Base-by-base conservation (phyloP, 2,888 invertebrate genomes). In the Drosophila stalkeri region DNA sequence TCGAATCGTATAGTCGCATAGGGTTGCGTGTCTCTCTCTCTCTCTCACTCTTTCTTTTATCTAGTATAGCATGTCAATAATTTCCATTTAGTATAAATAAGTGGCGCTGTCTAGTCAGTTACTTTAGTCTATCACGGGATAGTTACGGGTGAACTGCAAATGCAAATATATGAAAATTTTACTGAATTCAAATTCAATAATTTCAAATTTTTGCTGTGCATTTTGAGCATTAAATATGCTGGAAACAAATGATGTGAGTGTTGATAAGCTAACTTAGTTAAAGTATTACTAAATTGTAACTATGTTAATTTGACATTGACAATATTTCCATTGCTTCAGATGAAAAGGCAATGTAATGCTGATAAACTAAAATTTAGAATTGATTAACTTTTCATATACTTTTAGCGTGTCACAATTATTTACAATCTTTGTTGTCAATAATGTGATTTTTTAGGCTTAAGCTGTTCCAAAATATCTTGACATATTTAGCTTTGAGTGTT, bases 191-290 rank as follows among this genome's bases (percentile, higher is more conserved):
- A 27, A 27, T 27, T 27, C 27, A 27, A 27, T 27, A 27, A 63
- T 52, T 47, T 39, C 27, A 27, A 51, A 51, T 51, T 63, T 11
- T 35, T 61, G 44, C 16, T 52, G 23, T 2, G 27, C 43, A 3
- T 46, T 27, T 27, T 9, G 1, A 33, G 43, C n/a, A 27, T n/a
- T 12, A 4, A 59, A 64, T 63, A 85, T 85, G 84, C 27, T 89
- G 54, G 87, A 89, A 68, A 81, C 84, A 9, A 79, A 72, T 27
- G 86, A 84, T 60, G 89, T 88, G 64, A 88, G 83, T 84, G 52
- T 52, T 18, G 20, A 23, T 31, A 12, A 2, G 6, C 0, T 37
- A 11, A 12, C 6, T 12, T 12, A 33, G 16, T 12, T 27, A 0
- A 11, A 55, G 31, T 55, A 18, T 55, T 55, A 14, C 4, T 16